phyloP scores from a whole-genome alignment of 2,113 vertebrate genomes.

The Pachyramphus minor region DNA sequence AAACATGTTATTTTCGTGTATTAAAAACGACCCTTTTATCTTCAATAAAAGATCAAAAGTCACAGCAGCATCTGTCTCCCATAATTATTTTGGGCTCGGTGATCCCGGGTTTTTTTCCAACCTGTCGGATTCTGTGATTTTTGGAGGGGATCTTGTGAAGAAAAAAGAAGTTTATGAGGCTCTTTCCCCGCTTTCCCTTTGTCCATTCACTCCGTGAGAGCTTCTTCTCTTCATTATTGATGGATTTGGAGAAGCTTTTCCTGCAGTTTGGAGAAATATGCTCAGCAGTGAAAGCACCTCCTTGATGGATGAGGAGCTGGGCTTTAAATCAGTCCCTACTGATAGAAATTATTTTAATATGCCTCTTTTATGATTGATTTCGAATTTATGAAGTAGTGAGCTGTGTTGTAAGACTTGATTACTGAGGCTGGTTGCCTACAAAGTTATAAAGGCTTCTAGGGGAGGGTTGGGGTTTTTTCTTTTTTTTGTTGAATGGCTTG shows the following conservation, averaged over 20 bases:
- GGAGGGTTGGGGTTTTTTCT: background rate
- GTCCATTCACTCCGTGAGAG: background rate
- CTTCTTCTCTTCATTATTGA: conserved; percentile 3
- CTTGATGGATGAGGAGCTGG: conserved; percentile 52
- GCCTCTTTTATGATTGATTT: conserved; percentile 47
- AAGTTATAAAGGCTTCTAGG: background rate
- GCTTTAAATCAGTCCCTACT: conserved; percentile 60
- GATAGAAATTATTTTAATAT: conserved; percentile 66
- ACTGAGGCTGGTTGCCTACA: background rate
- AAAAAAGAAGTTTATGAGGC: background rate
- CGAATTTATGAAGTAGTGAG: conserved; percentile 34
- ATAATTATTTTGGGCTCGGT: background rate
- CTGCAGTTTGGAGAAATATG: conserved; percentile 13
- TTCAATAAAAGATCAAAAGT: background rate
- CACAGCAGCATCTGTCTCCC: rapidly evolving
- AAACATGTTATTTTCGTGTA: rapidly evolving
- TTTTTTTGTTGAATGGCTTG: background rate
- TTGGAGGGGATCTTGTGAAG: background rate
- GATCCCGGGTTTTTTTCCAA: too few species aligned
- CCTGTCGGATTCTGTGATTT: too few species aligned
- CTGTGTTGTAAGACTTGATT: conserved; percentile 4
- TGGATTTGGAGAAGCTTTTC: conserved; percentile 29
- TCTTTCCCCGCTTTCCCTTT: background rate
- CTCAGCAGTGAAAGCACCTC: background rate
- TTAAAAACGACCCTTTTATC: background rate